These are phyloP conservation scores for Odontophorus gujanensis DNA, from an alignment of 2,113 vertebrate genomes.

Conservation along the genomic window DNA sequence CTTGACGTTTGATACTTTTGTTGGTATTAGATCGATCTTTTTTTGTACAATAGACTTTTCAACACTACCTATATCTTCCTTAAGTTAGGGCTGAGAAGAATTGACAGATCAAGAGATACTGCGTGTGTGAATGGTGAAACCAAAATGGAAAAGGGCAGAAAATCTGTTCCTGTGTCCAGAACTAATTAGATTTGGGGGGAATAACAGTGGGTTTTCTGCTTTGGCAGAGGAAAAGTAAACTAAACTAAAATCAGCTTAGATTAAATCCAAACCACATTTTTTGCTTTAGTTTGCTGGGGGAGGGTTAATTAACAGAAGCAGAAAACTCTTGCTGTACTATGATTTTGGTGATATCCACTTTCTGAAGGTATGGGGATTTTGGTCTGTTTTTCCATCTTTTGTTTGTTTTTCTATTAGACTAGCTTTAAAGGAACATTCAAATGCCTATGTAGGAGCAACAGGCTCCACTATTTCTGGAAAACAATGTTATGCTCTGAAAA, in stretches of 20 bases:
- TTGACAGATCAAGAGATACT: constrained; percentile 1
- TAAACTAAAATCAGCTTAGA: background rate
- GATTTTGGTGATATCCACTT: background rate
- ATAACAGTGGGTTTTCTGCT: background rate
- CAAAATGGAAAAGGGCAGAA: background rate
- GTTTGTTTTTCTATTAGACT: background rate
- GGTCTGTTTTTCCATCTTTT: background rate
- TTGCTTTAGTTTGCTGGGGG: background rate
- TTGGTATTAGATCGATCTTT: background rate
- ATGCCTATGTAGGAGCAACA: background rate
- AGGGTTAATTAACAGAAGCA: background rate
- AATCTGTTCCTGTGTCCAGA: background rate
- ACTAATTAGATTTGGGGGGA: background rate
- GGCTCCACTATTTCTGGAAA: background rate
- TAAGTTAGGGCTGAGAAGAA: constrained; percentile 15
- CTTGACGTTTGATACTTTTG: constrained; percentile 2
- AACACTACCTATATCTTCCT: background rate
- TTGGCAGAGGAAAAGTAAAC: background rate
- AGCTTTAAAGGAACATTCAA: background rate
- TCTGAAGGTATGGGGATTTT: background rate
- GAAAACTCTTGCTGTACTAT: background rate
- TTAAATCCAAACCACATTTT: background rate
- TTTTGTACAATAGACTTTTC: constrained; percentile 32
- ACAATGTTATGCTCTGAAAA: background rate
- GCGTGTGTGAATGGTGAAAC: background rate